Base-by-base conservation (phyloP, 2,888 invertebrate genomes). In the Serrognathus titanus region DNA sequence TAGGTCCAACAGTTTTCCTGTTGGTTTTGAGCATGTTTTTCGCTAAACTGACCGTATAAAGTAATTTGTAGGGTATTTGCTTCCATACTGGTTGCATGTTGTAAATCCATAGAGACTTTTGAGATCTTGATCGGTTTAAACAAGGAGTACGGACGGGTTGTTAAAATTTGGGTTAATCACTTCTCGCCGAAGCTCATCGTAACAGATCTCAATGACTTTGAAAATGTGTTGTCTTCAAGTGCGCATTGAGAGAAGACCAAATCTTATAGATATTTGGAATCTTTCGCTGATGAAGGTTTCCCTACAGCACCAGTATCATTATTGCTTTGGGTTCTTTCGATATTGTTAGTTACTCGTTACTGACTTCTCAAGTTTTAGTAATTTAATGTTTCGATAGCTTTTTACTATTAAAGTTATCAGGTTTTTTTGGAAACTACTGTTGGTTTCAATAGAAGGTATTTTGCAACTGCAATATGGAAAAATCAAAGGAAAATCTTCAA, bases 401-500 rank as follows among this genome's bases (percentile, higher is more conserved):
- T 16, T 1, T 3, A 16, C 3, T 3, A 16, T 16, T 3, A 16
- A 3, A 3, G 16, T 16, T 16, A 16, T 16, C 16, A 16, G 16
- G 1, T 3, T 16, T 16, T 16, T 16, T 3, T 16, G 2, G 2
- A 16, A 16, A 3, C 16, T 16, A 3, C 16, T 16, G 16, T 16
- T 16, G 3, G 16, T 3, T 16, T 31, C 24, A 31, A 31, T 7
- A 3, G 24, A 31, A 31, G 7, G 7, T 31, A 7, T 31, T 31
- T 31, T 31, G 24, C 24, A 31, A 6, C 24, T 31, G 24, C 24
- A 31, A 2, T 6, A 63, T 80, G 80, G 80, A 68, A 72, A 16
- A 70, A 72, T 2, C 74, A 77, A 51, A 69, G 80, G 51, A 79
- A 76, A 69, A 64, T 79, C 51, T 76, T 80, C 24, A 79, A 76